These are phyloP conservation scores for Aleiodes testaceus DNA, from an alignment of 2,888 invertebrate species.

Conservation along the genomic window DNA sequence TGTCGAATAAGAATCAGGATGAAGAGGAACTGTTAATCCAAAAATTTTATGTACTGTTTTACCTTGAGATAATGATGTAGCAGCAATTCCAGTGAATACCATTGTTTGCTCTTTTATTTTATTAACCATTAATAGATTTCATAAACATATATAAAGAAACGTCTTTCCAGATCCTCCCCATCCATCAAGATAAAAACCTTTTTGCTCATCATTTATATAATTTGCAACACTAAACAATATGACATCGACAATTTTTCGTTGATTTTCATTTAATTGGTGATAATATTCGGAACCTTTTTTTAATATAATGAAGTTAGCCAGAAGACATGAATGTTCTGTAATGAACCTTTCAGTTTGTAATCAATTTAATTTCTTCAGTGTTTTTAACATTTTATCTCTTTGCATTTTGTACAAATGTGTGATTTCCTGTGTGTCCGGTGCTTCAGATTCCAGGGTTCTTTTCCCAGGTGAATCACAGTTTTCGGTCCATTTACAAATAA, in stretches of 20 bases:
- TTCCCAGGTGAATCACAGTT: no score
- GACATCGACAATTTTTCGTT: conserved; percentile 60
- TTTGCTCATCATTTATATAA: neutral
- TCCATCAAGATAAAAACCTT: conserved; percentile 38
- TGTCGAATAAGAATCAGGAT: conserved; percentile 6
- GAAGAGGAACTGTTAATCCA: conserved; percentile 56
- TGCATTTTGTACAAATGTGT: no score
- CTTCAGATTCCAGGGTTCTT: no score
- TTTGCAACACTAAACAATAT: conserved; percentile 47
- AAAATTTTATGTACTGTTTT: conserved; percentile 57
- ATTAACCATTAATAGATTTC: conserved; percentile 36
- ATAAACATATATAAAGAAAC: conserved; percentile 54
- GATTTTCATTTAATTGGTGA: conserved; percentile 36
- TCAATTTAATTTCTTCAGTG: no score
- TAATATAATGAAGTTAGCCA: no score
- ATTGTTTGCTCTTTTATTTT: conserved; percentile 33
- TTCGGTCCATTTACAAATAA: no score
- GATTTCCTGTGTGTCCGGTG: no score
- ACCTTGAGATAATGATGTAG: conserved; percentile 49
- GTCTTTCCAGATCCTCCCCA: conserved; percentile 35
- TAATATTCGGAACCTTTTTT: conserved; percentile 13
- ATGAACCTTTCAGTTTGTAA: no score
- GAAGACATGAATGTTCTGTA: no score
- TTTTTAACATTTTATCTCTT: no score
- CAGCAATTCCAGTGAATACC: conserved; percentile 59